Percentiles rank a stretch among this genome's conserved stretches.
phyloP scores from a whole-genome alignment of 2,797 vertebrate genomes.

The Oreonectes daqikongensis region DNA sequence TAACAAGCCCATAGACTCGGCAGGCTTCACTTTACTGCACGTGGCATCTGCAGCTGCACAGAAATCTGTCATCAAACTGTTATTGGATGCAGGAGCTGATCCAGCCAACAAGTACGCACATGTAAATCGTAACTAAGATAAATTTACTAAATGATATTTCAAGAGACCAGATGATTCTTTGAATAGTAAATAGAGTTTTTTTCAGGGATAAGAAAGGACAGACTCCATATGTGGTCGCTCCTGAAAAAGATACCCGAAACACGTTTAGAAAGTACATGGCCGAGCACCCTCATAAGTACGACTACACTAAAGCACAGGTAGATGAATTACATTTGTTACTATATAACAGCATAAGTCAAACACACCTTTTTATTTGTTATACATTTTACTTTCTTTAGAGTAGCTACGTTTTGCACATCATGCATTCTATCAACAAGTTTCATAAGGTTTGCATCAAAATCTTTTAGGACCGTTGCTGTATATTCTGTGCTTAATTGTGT shows the following conservation, averaged over 20 bases:
- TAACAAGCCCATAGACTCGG: slow-evolving; percentile 78
- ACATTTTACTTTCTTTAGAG: neutral
- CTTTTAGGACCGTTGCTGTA: neutral
- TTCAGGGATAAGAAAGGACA: slow-evolving; percentile 81
- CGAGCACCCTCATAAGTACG: slow-evolving; percentile 85
- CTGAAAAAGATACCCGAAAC: slow-evolving; percentile 86
- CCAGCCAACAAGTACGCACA: slow-evolving; percentile 84
- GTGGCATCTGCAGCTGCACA: slow-evolving; percentile 89
- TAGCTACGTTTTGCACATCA: neutral
- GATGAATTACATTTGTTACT: neutral
- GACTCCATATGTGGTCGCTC: slow-evolving; percentile 83
- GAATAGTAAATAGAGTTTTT: slow-evolving; percentile 3
- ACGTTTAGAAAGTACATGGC: slow-evolving; percentile 91
- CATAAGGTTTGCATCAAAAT: too few species aligned
- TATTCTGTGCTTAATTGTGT: slow-evolving; percentile 16
- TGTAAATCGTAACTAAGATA: neutral
- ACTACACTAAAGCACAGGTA: slow-evolving; percentile 92
- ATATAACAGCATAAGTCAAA: neutral
- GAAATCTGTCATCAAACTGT: slow-evolving; percentile 75
- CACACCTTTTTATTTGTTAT: too few species aligned
- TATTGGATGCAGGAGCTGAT: slow-evolving; percentile 87
- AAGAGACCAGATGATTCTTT: neutral
- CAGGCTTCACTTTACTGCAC: slow-evolving; percentile 86
- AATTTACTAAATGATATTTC: neutral
- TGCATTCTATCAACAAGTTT: neutral